Evolutionary conservation across 2,888 invertebrate genomes (phyloP).

Genomic region (Ceratothoa steindachneri): DNA sequence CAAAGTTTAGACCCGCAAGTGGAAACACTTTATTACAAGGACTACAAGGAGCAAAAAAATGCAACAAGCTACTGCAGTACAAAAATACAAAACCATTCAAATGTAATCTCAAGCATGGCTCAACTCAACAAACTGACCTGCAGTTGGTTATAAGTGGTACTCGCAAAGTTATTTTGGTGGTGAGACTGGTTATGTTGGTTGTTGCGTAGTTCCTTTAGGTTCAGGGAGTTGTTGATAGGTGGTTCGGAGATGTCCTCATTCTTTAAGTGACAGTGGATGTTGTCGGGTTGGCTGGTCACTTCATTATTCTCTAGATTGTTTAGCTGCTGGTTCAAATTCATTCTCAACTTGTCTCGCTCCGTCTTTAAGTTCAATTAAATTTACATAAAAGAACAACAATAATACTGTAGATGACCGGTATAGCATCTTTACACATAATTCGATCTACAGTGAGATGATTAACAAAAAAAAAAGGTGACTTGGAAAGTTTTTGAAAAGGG

Average conservation of each 20-base stretch:
- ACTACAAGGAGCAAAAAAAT: no score
- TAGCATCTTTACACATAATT: not conserved
- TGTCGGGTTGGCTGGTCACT: not conserved
- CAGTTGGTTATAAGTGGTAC: conserved; percentile 5
- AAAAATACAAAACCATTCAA: no score
- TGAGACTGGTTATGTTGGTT: not conserved
- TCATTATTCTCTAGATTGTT: conserved; percentile 3
- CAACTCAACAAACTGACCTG: not conserved
- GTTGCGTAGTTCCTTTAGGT: not conserved
- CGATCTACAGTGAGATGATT: no score
- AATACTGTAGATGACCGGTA: not conserved
- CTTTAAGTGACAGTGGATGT: not conserved
- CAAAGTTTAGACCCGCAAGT: no score
- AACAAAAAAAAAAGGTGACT: no score
- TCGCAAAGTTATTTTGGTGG: conserved; percentile 2
- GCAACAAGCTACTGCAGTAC: no score
- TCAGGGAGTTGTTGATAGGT: not conserved
- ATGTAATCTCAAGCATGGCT: no score
- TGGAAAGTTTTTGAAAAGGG: no score
- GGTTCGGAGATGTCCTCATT: not conserved
- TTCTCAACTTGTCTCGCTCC: not conserved
- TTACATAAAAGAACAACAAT: not conserved
- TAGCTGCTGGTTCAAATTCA: not conserved
- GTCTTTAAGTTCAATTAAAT: not conserved
- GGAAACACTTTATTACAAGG: no score